Evolutionary conservation across 2,888 invertebrate genomes (phyloP).

Genomic region (Amiota communis): DNA sequence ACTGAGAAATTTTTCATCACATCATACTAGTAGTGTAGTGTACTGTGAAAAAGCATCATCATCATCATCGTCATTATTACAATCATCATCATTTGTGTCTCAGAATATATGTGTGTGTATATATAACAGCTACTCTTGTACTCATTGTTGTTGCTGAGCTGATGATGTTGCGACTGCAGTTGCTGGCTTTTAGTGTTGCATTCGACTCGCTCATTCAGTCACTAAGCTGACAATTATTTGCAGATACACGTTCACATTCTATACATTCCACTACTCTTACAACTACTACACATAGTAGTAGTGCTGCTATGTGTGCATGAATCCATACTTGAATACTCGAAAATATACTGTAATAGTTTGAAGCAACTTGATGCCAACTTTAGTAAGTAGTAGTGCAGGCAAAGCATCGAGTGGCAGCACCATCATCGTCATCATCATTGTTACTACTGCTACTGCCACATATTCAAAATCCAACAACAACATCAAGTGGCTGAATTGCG

Average conservation of each 20-base stretch:
- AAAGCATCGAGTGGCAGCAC: too few relatives aligned
- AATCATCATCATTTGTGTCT: too few relatives aligned
- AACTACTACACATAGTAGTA: neutral
- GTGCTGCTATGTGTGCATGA: too few relatives aligned
- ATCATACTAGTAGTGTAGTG: constrained; percentile 14
- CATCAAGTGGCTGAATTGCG: constrained; percentile 37
- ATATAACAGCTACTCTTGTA: constrained; percentile 14
- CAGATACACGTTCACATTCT: constrained; percentile 51
- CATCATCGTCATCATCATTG: too few relatives aligned
- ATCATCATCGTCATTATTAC: too few relatives aligned
- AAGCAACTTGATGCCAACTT: too few relatives aligned
- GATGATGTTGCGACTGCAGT: constrained; percentile 26
- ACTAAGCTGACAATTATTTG: constrained; percentile 68
- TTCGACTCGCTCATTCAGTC: constrained; percentile 48
- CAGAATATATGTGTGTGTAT: too few relatives aligned
- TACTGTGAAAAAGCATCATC: constrained; percentile 19
- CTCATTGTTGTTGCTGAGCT: constrained; percentile 36
- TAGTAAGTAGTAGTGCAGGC: too few relatives aligned
- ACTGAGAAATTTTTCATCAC: constrained; percentile 50
- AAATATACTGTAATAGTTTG: neutral
- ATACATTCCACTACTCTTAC: neutral
- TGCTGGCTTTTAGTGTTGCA: constrained; percentile 38
- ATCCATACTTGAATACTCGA: neutral
- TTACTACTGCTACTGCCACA: constrained; percentile 33
- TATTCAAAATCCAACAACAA: neutral